These are phyloP conservation scores for Botrylloides violaceus DNA, from an alignment of 23 tunicate genomes.

Conservation along the genomic window DNA sequence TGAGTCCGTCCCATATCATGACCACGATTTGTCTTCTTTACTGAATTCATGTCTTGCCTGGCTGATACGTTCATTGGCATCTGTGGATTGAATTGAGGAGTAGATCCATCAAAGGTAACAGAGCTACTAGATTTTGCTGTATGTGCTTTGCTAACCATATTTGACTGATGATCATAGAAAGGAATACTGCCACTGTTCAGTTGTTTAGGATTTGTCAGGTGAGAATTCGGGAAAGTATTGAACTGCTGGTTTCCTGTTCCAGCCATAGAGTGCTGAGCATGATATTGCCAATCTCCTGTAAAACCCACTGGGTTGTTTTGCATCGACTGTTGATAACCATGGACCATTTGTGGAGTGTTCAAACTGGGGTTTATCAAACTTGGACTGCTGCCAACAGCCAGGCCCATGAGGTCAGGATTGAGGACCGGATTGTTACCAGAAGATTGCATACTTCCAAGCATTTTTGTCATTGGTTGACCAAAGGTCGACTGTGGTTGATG, in stretches of 20 bases:
- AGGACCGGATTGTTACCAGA: not conserved
- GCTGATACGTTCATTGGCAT: no score
- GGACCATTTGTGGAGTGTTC: not conserved
- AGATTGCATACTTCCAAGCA: not conserved
- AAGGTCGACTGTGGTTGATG: not conserved
- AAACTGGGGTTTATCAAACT: not conserved
- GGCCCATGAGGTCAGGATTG: not conserved
- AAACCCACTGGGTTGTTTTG: not conserved
- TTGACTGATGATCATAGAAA: not conserved
- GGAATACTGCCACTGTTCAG: not conserved
- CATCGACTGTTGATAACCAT: not conserved
- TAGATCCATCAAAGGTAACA: not conserved
- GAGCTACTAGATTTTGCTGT: not conserved
- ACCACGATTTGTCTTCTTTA: not conserved
- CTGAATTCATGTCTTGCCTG: not conserved
- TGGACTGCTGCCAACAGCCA: not conserved
- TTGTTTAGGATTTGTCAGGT: not conserved
- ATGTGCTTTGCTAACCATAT: not conserved
- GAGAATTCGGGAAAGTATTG: not conserved
- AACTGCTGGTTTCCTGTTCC: not conserved
- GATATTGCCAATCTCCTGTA: not conserved
- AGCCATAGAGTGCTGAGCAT: not conserved
- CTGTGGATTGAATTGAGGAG: not conserved
- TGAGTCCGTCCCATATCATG: not conserved
- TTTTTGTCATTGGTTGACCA: not conserved